Evolutionary conservation across 2,888 invertebrate species (phyloP).

Genomic region (Drosophila flavopinicola): DNA sequence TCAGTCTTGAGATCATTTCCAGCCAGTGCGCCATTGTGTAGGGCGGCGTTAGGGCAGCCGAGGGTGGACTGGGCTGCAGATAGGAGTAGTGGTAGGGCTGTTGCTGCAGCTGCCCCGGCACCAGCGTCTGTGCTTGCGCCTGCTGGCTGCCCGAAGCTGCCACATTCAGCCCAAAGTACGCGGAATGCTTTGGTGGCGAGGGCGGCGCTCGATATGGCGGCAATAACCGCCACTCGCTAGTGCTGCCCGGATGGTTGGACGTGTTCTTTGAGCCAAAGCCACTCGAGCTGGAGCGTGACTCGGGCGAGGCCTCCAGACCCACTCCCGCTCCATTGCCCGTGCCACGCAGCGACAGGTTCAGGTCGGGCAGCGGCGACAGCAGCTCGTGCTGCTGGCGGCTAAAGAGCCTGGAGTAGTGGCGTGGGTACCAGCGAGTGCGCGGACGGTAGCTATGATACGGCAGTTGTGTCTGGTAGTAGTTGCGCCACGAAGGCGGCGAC

Average conservation of each 20-base stretch:
- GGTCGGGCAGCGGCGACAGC: constrained; percentile 87
- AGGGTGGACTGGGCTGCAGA: constrained; percentile 51
- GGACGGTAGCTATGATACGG: constrained; percentile 85
- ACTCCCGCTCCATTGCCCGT: constrained; percentile 59
- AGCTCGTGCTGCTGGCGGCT: constrained; percentile 89
- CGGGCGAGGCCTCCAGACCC: constrained; percentile 91
- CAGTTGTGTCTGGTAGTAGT: constrained; percentile 83
- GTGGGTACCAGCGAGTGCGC: constrained; percentile 88
- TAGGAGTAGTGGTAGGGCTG: constrained; percentile 84
- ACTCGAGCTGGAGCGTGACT: constrained; percentile 94
- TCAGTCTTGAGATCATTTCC: constrained; percentile 86
- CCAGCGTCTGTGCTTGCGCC: constrained; percentile 85
- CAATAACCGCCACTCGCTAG: constrained; percentile 90
- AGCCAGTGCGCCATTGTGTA: constrained; percentile 88
- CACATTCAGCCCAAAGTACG: constrained; percentile 69
- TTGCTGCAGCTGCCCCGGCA: constrained; percentile 86
- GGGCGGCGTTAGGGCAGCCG: constrained; percentile 86
- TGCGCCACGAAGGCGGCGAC: constrained; percentile 86
- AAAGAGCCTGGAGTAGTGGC: constrained; percentile 88
- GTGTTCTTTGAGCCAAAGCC: constrained; percentile 97
- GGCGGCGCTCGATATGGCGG: constrained; percentile 91
- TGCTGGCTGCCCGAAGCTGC: constrained; percentile 56
- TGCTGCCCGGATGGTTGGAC: constrained; percentile 90
- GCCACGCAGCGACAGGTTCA: constrained; percentile 83
- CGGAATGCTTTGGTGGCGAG: constrained; percentile 85